Percentiles rank a stretch among this genome's conserved stretches.
Conservation (phyloP, 1,140 invertebrate genomes). For the Pantala flavescens region DNA sequence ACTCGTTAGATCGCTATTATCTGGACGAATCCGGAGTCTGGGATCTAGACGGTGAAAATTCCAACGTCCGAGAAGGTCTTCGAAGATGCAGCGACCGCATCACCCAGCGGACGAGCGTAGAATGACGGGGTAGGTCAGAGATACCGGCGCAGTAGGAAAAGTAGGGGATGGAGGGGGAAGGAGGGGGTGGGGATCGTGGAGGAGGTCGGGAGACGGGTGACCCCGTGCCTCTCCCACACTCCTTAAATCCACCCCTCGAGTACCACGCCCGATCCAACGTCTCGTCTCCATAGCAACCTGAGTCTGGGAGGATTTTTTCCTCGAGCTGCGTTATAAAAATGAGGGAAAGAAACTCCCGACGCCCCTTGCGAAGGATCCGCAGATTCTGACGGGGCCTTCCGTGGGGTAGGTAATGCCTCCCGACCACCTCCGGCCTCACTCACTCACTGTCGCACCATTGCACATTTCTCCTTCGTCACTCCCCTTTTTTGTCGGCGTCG, state of each 20-base stretch:
- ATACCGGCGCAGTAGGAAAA: neutral
- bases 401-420: no score
- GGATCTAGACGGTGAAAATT: no score
- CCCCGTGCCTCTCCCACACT: neutral
- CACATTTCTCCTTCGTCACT: no score
- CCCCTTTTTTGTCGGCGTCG: no score
- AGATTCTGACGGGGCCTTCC: no score
- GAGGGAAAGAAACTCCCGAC: neutral
- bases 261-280: neutral
- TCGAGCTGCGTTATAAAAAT: neutral
- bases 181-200: neutral
- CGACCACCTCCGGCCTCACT: no score
- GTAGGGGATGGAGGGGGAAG: neutral
- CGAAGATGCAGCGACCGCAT: neutral
- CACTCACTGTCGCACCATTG: no score
- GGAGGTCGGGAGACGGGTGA: conserved; percentile 1
- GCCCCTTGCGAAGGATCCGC: no score
- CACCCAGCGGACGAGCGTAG: neutral
- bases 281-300: neutral
- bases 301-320: neutral
- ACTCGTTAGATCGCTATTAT: no score
- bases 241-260: neutral
- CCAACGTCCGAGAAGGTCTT: no score
- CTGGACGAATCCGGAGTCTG: no score
- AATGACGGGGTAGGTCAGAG: conserved; percentile 7